A percentile compares a stretch with the other conserved stretches of the same genome.
phyloP scores from a whole-genome alignment of 2,888 invertebrate species.

The Encarsia formosa region DNA sequence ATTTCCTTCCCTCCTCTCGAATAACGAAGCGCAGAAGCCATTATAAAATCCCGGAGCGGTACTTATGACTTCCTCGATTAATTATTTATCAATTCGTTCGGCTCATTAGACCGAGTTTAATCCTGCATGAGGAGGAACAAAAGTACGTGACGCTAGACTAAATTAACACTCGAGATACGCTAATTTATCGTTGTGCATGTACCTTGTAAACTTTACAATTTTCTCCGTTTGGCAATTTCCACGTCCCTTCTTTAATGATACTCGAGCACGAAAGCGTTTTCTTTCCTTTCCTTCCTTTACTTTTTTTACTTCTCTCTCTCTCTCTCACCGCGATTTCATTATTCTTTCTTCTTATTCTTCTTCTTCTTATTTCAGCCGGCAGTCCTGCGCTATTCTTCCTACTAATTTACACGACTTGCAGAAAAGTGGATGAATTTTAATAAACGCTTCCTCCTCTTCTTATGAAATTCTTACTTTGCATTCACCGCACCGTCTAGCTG shows the following conservation, averaged over 20 bases:
- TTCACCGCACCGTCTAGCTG: neutral
- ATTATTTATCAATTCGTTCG: too few species aligned
- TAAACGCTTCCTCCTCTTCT: neutral
- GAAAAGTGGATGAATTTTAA: neutral
- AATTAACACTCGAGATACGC: constrained; percentile 24
- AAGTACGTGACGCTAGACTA: too few species aligned
- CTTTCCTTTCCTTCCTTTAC: neutral
- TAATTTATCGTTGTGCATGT: constrained; percentile 19
- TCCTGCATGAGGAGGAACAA: too few species aligned
- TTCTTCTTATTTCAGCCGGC: neutral
- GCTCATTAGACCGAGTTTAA: too few species aligned
- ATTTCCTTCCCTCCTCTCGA: too few species aligned
- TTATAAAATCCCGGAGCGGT: too few species aligned
- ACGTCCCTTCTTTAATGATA: constrained; percentile 19
- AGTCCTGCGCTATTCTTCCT: neutral
- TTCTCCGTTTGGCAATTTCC: constrained; percentile 23
- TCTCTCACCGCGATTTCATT: constrained; percentile 2
- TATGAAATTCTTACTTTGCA: neutral
- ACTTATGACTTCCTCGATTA: too few species aligned
- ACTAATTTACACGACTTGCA: neutral
- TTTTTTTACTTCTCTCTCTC: neutral
- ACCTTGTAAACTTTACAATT: too few species aligned
- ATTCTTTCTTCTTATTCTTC: neutral
- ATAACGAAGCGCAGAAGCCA: too few species aligned
- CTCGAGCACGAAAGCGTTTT: constrained; percentile 9